Conservation (phyloP, 2,113 vertebrate species). For the Astatoreochromis straeleni region DNA sequence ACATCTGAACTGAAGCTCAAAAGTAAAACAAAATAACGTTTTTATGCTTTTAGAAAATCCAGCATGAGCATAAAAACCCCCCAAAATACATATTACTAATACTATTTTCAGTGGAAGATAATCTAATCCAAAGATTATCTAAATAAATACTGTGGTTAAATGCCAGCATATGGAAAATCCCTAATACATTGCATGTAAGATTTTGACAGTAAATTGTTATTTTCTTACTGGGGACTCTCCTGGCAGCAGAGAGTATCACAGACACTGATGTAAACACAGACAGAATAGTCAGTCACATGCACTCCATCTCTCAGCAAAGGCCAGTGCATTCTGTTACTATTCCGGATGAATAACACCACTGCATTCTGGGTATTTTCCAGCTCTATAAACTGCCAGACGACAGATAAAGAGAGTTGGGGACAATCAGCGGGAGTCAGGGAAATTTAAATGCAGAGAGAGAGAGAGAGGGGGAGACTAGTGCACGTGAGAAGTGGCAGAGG, state of each 20-base stretch:
- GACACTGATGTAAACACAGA: background rate
- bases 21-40: background rate
- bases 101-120: background rate
- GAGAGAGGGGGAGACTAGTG: background rate
- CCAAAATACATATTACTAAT: background rate
- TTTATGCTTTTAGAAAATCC: background rate
- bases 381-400: constrained; percentile 6
- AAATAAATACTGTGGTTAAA: background rate
- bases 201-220: constrained; percentile 13
- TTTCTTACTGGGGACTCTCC: constrained; percentile 3
- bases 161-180: background rate
- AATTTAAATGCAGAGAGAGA: background rate
- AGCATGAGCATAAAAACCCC: accelerated
- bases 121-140: background rate
- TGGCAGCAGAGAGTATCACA: background rate
- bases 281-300: background rate
- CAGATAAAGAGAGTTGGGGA: background rate
- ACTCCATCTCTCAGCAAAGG: constrained; percentile 4
- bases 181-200: background rate
- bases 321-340: background rate
- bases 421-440: background rate
- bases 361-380: constrained; percentile 43
- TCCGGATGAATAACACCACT: constrained; percentile 29
- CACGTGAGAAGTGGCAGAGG: constrained; percentile 25
- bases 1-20: background rate